These are phyloP conservation scores for Netelia melanura DNA, from an alignment of 2,888 invertebrate species.

Conservation along the genomic window DNA sequence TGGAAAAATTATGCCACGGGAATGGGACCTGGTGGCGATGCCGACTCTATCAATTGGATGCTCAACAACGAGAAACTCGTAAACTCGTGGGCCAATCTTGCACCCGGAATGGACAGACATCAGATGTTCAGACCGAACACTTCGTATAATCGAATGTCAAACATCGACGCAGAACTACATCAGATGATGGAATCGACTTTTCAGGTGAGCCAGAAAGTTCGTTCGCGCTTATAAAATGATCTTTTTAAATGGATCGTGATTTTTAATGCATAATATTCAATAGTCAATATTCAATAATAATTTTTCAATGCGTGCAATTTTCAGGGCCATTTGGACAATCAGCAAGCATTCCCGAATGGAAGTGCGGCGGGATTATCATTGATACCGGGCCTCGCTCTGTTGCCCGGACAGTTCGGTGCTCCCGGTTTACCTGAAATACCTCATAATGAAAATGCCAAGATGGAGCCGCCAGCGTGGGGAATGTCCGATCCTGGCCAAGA, in stretches of 20 bases:
- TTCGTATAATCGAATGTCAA: slow-evolving; percentile 80
- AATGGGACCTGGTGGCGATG: slow-evolving; percentile 81
- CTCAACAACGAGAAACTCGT: slow-evolving; percentile 83
- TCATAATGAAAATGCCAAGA: slow-evolving; percentile 79
- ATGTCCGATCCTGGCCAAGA: slow-evolving; percentile 81
- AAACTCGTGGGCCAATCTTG: slow-evolving; percentile 81
- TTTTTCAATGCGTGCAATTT: slow-evolving; percentile 24
- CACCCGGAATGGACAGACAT: slow-evolving; percentile 82
- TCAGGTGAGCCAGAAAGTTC: slow-evolving; percentile 79
- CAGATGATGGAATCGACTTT: slow-evolving; percentile 85
- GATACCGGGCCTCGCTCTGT: slow-evolving; percentile 80
- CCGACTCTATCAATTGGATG: slow-evolving; percentile 85
- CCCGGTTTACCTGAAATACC: slow-evolving; percentile 79
- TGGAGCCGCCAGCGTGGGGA: slow-evolving; percentile 81
- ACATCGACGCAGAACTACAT: slow-evolving; percentile 84
- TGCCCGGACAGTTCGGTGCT: slow-evolving; percentile 81
- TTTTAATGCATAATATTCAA: no score
- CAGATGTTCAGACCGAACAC: slow-evolving; percentile 81
- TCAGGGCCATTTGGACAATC: slow-evolving; percentile 82
- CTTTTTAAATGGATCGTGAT: no score
- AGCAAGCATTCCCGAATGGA: slow-evolving; percentile 83
- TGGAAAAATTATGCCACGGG: slow-evolving; percentile 87
- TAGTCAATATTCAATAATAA: not conserved
- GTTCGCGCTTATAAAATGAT: not conserved
- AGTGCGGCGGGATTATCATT: slow-evolving; percentile 79